Base-by-base conservation (phyloP, 2,797 vertebrate genomes). In the Brotula barbata region DNA sequence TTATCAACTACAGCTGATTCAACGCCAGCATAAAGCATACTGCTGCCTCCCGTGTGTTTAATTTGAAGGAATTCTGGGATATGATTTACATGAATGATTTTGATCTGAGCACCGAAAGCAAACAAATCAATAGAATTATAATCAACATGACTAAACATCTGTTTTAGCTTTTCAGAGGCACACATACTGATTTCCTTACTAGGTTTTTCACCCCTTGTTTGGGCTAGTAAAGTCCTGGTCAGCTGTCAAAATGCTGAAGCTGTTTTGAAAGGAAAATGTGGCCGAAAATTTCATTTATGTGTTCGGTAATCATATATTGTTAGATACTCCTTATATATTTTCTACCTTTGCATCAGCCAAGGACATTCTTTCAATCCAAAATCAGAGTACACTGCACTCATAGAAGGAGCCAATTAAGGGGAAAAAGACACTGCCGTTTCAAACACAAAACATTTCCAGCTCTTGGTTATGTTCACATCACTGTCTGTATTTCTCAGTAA, bases 311-410 rank as follows among this genome's bases (percentile, higher is more conserved):
- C 9, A 63, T 5, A 41, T 63, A 37, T 58, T 68, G 22, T 44
- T 28, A 47, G n/a, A 65, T 45, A 3, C 36, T 41, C 15, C 16
- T 17, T 11, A 20, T 42, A 58, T 66, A 52, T 50, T 53, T 22
- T 37, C 13, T 15, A n/a, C 21, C 58, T 17, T 63, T 66, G 40
- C 45, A 28, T 44, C 46, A 37, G 49, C 58, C 53, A 76, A 77
- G 68, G 73, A 85, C 79, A 63, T 84, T 60, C 41, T 67, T 64
- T 71, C 36, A 68, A 58, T 61, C 66, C 57, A 60, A 67, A 80
- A 68, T 69, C 47, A 63, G 16, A 55, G 50, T n/a, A n/a, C 33
- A 41, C 36, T 52, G 67, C 13, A 56, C 57, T 65, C 49, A 64
- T 64, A 71, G 47, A 64, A 52, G 53, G 31, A 68, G 44, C 37